phyloP scores from a whole-genome alignment of 2,797 vertebrate species.

The Spatula clypeata region DNA sequence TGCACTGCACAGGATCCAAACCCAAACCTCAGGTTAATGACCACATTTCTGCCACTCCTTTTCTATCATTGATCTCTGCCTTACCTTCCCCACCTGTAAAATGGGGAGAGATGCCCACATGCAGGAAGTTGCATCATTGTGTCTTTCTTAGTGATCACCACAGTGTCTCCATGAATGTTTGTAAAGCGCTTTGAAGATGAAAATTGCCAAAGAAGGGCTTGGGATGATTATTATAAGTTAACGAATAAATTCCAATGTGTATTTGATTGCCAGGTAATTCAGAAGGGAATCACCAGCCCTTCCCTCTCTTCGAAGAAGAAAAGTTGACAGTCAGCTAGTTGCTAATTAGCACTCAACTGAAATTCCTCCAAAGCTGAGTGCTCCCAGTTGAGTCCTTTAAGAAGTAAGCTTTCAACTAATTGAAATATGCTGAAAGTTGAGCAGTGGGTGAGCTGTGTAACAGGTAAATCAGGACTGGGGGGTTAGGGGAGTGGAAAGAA shows the following conservation, averaged over 20 bases:
- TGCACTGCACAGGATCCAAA: not conserved
- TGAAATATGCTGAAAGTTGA: constrained; percentile 75
- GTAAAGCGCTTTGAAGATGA: constrained; percentile 58
- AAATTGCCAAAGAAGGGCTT: constrained; percentile 65
- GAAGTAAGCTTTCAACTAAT: constrained; percentile 79
- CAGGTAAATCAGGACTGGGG: constrained; percentile 53
- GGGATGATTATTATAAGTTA: constrained; percentile 71
- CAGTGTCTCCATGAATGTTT: constrained; percentile 31
- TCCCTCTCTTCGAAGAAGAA: constrained; percentile 66
- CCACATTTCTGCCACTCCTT: not conserved
- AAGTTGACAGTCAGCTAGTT: constrained; percentile 82
- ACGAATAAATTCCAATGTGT: constrained; percentile 69
- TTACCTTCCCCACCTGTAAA: not conserved
- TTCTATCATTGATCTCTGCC: not conserved
- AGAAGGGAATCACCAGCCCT: constrained; percentile 71
- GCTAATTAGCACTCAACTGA: constrained; percentile 82
- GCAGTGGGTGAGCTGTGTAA: constrained; percentile 48
- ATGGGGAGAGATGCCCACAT: not conserved
- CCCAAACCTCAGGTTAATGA: not conserved
- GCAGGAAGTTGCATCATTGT: not conserved
- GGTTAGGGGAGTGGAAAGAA: not conserved
- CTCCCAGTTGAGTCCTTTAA: constrained; percentile 78
- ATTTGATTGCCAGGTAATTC: constrained; percentile 78
- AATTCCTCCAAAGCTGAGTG: constrained; percentile 80
- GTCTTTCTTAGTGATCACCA: not conserved